Evolutionary conservation across 2,113 vertebrate genomes (phyloP), one percentile per base, ranked within the genome.

Genomic region (Ploceus nigricollis): DNA sequence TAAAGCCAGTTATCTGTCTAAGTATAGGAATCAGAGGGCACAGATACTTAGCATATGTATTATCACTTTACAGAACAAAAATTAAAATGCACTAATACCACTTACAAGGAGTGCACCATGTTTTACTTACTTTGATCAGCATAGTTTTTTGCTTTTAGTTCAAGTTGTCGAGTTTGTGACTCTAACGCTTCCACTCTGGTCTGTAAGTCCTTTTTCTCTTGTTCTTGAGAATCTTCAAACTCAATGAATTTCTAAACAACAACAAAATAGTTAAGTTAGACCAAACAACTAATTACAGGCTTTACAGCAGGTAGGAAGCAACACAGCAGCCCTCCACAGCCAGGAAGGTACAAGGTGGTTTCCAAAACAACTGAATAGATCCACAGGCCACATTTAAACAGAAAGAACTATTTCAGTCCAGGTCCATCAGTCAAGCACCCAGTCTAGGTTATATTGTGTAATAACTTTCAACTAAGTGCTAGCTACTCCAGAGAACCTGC

Each of bases 151-250:
- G 98, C 98, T 96, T 99, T 99, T 23, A 99, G 98, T 97, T 99
- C 99, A 47, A 99, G 98, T 42, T 99, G 99, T 72, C 99, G 98
- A 60, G 98, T 98, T 92, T 99, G 98, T 24, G 99, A 99, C 97
- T 99, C 99, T 97, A 99, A 90, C 53, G 94, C 96, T 96, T 98
- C 98, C 97, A 99, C 98, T 60, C 98, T 98, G 70, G 92, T 93
- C 97, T 99, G 99, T 24, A 99, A 98, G n/a, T 99, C 99, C 94
- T 99, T 99, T 97, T 99, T 99, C 96, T 99, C 99, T 56, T 99
- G 99, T 9, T 99, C 99, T 97, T 99, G 99, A 93, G 98, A 98
- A 96, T 99, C 99, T 98, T 99, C 99, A 96, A 99, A 98, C 93
- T 98, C 98, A 13, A 99, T 99, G 97, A 99, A 99, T 98, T 99